phyloP scores from a whole-genome alignment of 2,113 vertebrate species.

The Prionailurus viverrinus region DNA sequence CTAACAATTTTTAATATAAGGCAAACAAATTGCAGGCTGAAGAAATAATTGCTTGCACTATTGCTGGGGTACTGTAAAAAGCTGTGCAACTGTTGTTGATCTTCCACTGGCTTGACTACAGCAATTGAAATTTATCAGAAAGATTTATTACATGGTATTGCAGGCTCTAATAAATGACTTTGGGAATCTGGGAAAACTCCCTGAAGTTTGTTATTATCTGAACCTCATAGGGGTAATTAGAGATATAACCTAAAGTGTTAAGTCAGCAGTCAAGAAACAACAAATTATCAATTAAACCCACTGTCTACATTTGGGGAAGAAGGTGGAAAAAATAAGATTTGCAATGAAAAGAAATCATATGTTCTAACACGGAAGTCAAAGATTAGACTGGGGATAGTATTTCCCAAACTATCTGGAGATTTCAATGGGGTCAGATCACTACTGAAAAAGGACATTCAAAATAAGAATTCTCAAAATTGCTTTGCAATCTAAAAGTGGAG shows the following conservation, averaged over 20 bases:
- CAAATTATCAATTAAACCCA: slow-evolving; percentile 43
- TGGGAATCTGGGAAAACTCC: slow-evolving; percentile 61
- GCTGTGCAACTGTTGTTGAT: slow-evolving; percentile 16
- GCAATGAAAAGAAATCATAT: slow-evolving; percentile 3
- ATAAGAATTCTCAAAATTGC: neutral
- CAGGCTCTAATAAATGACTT: slow-evolving; percentile 59
- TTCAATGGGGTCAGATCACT: neutral
- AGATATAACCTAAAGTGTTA: slow-evolving; percentile 34
- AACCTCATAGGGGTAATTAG: slow-evolving; percentile 64
- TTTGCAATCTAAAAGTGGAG: neutral
- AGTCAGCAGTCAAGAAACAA: slow-evolving; percentile 61
- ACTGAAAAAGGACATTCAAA: neutral
- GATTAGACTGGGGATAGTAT: neutral
- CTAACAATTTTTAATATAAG: slow-evolving; percentile 39
- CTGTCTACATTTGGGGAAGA: slow-evolving; percentile 8
- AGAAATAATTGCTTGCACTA: slow-evolving; percentile 40
- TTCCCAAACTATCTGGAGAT: neutral
- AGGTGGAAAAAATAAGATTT: neutral
- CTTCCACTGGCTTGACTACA: slow-evolving; percentile 29
- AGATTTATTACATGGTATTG: slow-evolving; percentile 52
- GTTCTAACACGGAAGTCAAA: neutral
- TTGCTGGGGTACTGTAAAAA: neutral
- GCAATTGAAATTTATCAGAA: slow-evolving; percentile 47
- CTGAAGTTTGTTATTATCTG: slow-evolving; percentile 58
- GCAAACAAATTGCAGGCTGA: slow-evolving; percentile 1